Conservation (phyloP, 1,140 invertebrate species). For the Ceratina japonica region DNA sequence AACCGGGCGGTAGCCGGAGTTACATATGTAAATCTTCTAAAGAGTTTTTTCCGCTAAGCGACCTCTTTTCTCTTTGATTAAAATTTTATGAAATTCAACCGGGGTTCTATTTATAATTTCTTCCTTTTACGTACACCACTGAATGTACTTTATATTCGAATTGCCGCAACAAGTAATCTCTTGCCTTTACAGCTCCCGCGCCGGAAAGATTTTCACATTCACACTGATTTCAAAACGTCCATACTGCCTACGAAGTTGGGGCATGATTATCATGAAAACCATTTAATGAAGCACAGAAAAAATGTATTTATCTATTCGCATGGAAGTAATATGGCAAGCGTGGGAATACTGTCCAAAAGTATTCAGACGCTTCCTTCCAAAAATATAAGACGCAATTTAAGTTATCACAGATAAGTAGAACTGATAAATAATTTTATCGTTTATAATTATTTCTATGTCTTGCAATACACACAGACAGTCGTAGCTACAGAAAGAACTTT, state of each 20-base stretch:
- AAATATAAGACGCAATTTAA: too few species aligned
- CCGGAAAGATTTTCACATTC: not conserved
- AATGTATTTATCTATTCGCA: not conserved
- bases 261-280: too few species aligned
- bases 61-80: not conserved
- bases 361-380: too few species aligned
- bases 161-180: not conserved
- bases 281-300: not conserved
- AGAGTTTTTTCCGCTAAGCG: not conserved
- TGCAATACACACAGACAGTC: too few species aligned
- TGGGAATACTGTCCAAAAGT: too few species aligned
- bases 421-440: too few species aligned
- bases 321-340: too few species aligned
- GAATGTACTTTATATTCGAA: not conserved
- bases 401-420: too few species aligned
- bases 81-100: not conserved
- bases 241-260: not conserved
- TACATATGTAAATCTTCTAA: conserved; percentile 8
- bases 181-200: not conserved
- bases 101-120: not conserved
- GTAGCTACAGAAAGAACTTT: too few species aligned
- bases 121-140: not conserved
- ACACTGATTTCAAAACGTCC: not conserved
- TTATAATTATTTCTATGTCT: too few species aligned
- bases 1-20: not conserved